Conservation (phyloP, 2,888 invertebrate genomes). For the Tanytarsus gracilentus region DNA sequence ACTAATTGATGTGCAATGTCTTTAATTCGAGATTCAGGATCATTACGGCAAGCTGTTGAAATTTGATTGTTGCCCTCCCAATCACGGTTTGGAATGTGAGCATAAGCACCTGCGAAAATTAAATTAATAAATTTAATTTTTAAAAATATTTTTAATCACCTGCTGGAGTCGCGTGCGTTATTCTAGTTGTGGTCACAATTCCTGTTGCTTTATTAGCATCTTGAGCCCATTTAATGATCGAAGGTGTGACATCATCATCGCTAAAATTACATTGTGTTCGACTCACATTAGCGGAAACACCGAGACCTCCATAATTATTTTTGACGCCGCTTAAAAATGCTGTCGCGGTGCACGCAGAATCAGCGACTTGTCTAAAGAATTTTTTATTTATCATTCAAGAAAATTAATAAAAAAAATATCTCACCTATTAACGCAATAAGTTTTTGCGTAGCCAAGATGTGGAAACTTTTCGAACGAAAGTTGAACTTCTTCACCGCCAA, state of each 20-base stretch:
- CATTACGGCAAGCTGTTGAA: neutral
- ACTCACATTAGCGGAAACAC: too few species aligned
- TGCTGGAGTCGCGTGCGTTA: conserved; percentile 67
- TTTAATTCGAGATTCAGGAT: conserved; percentile 40
- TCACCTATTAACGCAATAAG: conserved; percentile 68
- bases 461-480: conserved; percentile 58
- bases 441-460: conserved; percentile 48
- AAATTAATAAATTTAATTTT: too few species aligned
- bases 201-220: too few species aligned
- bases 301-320: too few species aligned
- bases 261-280: too few species aligned
- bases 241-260: too few species aligned
- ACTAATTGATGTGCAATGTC: conserved; percentile 69
- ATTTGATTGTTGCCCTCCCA: neutral
- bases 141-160: too few species aligned
- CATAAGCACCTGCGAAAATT: conserved; percentile 55
- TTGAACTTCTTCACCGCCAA: conserved; percentile 53
- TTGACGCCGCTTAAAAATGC: conserved; percentile 72
- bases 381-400: too few species aligned
- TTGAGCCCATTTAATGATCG: too few species aligned
- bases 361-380: conserved; percentile 70
- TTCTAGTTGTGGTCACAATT: conserved; percentile 65
- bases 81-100: conserved; percentile 46
- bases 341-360: conserved; percentile 76
- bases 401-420: too few species aligned